Percentiles rank a stretch among this genome's conserved stretches.
These are phyloP conservation scores for Venusia cambrica DNA, from an alignment of 2,888 invertebrate genomes.

Conservation along the genomic window DNA sequence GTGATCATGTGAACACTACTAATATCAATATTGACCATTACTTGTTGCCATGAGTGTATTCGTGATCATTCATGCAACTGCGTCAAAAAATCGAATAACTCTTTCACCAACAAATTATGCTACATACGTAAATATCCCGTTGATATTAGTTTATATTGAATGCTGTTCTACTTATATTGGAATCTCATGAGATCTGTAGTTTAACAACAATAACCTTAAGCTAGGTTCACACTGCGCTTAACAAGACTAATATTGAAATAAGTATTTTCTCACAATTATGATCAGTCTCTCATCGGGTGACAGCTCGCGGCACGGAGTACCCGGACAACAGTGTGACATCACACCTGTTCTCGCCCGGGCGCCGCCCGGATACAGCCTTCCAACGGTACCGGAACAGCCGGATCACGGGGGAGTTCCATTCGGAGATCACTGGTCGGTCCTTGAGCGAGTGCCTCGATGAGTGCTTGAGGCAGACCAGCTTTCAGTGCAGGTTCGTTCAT, in stretches of 20 bases:
- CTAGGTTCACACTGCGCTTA: slow-evolving; percentile 15
- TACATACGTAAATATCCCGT: too few species aligned
- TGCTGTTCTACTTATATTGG: too few species aligned
- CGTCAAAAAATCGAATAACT: too few species aligned
- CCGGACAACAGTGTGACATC: slow-evolving; percentile 93
- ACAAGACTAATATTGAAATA: slow-evolving; percentile 50
- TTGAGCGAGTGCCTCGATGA: slow-evolving; percentile 95
- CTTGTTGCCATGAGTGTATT: too few species aligned
- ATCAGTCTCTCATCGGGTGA: slow-evolving; percentile 80
- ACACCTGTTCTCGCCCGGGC: slow-evolving; percentile 90
- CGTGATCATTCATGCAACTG: too few species aligned
- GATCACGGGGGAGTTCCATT: slow-evolving; percentile 93
- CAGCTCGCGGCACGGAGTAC: slow-evolving; percentile 93
- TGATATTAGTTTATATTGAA: too few species aligned
- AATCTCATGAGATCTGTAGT: background rate
- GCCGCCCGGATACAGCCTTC: slow-evolving; percentile 93
- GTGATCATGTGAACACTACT: too few species aligned
- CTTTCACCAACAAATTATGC: too few species aligned
- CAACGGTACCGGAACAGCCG: slow-evolving; percentile 92
- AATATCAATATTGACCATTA: too few species aligned
- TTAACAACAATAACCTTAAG: slow-evolving; percentile 16
- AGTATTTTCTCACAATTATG: slow-evolving; percentile 72
- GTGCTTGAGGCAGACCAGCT: slow-evolving; percentile 93
- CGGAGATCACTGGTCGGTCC: slow-evolving; percentile 93
- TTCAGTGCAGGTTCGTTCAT: slow-evolving; percentile 94